A percentile compares a stretch with the other conserved stretches of the same genome.
Evolutionary conservation across 2,888 invertebrate genomes (phyloP).

Genomic region (Xanthia togata): DNA sequence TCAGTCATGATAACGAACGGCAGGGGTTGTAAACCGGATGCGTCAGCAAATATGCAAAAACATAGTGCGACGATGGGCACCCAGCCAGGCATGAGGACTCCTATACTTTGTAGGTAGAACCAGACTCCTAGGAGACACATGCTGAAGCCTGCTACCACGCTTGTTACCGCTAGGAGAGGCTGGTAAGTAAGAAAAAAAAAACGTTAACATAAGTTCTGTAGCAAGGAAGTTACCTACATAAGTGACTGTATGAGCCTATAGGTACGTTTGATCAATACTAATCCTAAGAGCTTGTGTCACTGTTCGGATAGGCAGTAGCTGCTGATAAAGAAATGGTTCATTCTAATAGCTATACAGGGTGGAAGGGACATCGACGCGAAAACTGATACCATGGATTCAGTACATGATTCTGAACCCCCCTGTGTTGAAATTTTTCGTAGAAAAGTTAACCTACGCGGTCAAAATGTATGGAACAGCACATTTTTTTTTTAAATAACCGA

Average conservation of each 20-base stretch:
- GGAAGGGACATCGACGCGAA: too few species aligned
- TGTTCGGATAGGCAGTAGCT: background rate
- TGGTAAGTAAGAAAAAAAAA: constrained; percentile 63
- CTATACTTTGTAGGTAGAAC: constrained; percentile 83
- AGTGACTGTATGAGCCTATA: too few species aligned
- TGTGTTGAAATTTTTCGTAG: too few species aligned
- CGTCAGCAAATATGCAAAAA: constrained; percentile 83
- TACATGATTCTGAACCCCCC: too few species aligned
- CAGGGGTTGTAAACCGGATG: constrained; percentile 84
- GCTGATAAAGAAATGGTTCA: background rate
- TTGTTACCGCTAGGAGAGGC: constrained; percentile 86
- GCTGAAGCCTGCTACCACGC: constrained; percentile 83
- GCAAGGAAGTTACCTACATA: background rate
- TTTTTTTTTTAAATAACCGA: too few species aligned
- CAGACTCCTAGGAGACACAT: constrained; percentile 86
- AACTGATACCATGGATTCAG: too few species aligned
- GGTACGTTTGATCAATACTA: too few species aligned
- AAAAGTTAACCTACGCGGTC: too few species aligned
- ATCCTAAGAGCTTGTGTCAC: background rate
- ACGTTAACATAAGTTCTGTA: background rate
- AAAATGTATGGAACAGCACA: too few species aligned
- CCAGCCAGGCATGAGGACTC: constrained; percentile 82
- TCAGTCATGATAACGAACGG: constrained; percentile 88
- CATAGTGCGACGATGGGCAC: constrained; percentile 85
- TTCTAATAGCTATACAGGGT: background rate